A percentile compares a stretch with the other conserved stretches of the same genome.
Conservation (phyloP, 1,140 invertebrate genomes). For the Drosophila ohnishii region DNA sequence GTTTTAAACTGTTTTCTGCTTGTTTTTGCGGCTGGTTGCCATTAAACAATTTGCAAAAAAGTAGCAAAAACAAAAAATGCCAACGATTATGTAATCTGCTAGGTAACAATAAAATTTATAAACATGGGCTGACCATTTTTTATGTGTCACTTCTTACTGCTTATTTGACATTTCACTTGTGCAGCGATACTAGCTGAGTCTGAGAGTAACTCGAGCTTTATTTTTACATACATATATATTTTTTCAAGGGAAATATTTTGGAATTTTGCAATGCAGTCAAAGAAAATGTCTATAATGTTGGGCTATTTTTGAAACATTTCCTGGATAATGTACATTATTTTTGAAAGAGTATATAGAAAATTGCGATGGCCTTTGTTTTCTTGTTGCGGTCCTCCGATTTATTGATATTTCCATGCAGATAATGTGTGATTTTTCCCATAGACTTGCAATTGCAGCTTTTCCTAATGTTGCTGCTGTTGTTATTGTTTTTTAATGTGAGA, state of each 20-base stretch:
- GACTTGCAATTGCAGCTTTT: constrained; percentile 41
- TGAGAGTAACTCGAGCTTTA: constrained; percentile 14
- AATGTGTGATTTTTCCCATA: constrained; percentile 82
- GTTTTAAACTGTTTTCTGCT: constrained; percentile 72
- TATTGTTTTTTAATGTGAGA: constrained; percentile 73
- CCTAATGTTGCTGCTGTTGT: constrained; percentile 23
- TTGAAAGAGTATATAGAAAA: not conserved
- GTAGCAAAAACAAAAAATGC: constrained; percentile 37
- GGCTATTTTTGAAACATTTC: not conserved
- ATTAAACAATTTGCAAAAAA: constrained; percentile 71
- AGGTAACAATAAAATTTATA: constrained; percentile 56
- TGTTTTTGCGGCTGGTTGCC: constrained; percentile 70
- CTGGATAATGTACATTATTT: not conserved
- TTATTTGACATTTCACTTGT: constrained; percentile 77
- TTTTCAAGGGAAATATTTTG: constrained; percentile 71
- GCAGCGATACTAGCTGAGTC: constrained; percentile 22
- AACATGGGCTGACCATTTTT: constrained; percentile 27
- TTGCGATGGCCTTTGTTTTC: constrained; percentile 48
- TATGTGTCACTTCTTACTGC: constrained; percentile 54
- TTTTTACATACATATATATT: constrained; percentile 30
- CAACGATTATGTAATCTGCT: constrained; percentile 58
- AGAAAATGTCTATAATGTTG: not conserved
- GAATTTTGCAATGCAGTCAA: constrained; percentile 50
- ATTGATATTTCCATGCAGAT: constrained; percentile 78
- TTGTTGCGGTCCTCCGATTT: constrained; percentile 57